Conservation (phyloP, 1,140 invertebrate genomes). For the fruit fly (Drosophila melanogaster) region Release_6_plus_ISO1_MT NT_033777.3:23045001-23045500, state of each 20-base stretch:
- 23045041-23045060: slow-evolving; percentile 78
- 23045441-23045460: slow-evolving; percentile 80
- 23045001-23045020: slow-evolving; percentile 82
- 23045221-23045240: slow-evolving; percentile 77
- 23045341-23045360: too few relatives aligned
- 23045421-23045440: slow-evolving; percentile 78
- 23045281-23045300: slow-evolving; percentile 80
- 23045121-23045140: not conserved
- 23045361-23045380: too few relatives aligned
- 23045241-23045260: slow-evolving; percentile 72
- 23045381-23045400: slow-evolving; percentile 18
- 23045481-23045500: not conserved
- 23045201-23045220: slow-evolving; percentile 78
- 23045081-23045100: slow-evolving; percentile 79
- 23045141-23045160: slow-evolving; percentile 55
- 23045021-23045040: slow-evolving; percentile 75
- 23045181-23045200: slow-evolving; percentile 80
- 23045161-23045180: slow-evolving; percentile 75
- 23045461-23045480: slow-evolving; percentile 76
- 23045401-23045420: slow-evolving; percentile 75
- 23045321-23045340: slow-evolving; percentile 64
- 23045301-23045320: slow-evolving; percentile 81
- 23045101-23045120: slow-evolving; percentile 13
- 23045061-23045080: slow-evolving; percentile 74
- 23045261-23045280: slow-evolving; percentile 80